These are phyloP conservation scores for Vandiemenella viatica DNA, from an alignment of 2,888 invertebrate species.

Conservation along the genomic window DNA sequence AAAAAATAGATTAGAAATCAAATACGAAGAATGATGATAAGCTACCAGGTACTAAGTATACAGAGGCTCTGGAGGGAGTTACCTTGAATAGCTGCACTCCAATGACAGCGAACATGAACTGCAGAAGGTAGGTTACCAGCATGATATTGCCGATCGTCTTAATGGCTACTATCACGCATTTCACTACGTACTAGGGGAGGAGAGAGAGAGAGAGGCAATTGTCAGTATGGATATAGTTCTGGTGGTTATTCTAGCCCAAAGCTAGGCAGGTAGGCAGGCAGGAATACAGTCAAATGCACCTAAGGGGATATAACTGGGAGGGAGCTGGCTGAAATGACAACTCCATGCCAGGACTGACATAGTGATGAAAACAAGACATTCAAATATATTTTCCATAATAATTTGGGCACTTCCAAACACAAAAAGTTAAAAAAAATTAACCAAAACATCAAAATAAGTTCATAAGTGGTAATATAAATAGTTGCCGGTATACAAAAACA, in stretches of 20 bases:
- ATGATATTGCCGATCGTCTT: slow-evolving; percentile 99
- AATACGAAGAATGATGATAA: no score
- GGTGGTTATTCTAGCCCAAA: slow-evolving; percentile 12
- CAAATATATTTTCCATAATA: no score
- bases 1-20: no score
- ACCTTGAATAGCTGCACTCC: slow-evolving; percentile 99
- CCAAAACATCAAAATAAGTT: not conserved
- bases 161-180: slow-evolving; percentile 98
- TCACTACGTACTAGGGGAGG: slow-evolving; percentile 87
- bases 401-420: no score
- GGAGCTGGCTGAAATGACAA: slow-evolving; percentile 1
- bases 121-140: slow-evolving; percentile 97
- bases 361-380: not conserved
- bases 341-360: slow-evolving; percentile 7
- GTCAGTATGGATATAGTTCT: slow-evolving; percentile 12
- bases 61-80: slow-evolving; percentile 23
- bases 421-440: not conserved
- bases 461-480: no score
- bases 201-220: slow-evolving; percentile 25
- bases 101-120: slow-evolving; percentile 99
- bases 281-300: slow-evolving; percentile 15
- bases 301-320: slow-evolving; percentile 8
- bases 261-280: slow-evolving; percentile 14
- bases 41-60: no score
- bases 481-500: no score